Conservation (phyloP, 2,113 vertebrate species). For the Thamnophis sirtalis region DNA sequence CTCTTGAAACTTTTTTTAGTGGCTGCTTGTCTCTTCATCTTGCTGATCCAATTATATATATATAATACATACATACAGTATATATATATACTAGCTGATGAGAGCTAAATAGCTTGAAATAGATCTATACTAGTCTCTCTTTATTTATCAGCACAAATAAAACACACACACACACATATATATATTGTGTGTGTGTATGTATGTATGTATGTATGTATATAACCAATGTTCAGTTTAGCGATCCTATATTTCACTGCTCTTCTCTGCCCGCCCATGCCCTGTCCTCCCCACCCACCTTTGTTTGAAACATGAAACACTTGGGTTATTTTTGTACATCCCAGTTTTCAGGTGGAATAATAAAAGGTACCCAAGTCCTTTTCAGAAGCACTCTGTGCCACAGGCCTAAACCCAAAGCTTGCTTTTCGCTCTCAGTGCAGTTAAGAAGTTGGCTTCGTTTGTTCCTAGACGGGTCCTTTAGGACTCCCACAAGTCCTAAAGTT, state of each 20-base stretch:
- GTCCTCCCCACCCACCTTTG: neutral
- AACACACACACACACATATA: no score
- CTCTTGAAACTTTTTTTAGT: neutral
- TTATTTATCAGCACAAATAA: no score
- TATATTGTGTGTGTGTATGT: neutral
- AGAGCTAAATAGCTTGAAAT: no score
- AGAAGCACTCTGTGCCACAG: neutral
- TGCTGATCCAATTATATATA: neutral
- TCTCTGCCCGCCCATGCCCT: neutral
- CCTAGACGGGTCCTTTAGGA: neutral
- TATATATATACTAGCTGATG: no score
- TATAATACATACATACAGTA: no score
- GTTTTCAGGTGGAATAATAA: conserved; percentile 2
- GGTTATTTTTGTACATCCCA: neutral
- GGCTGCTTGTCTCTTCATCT: neutral
- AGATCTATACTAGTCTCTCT: no score
- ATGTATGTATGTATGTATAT: neutral
- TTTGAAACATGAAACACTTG: neutral
- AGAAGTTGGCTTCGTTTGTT: neutral
- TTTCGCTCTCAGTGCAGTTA: neutral
- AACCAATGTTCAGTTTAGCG: neutral
- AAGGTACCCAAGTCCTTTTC: neutral
- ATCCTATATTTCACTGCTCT: neutral
- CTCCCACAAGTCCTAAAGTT: neutral
- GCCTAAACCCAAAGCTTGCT: neutral